Percentiles rank a stretch among this genome's conserved stretches.
phyloP scores from a whole-genome alignment of 1,140 invertebrate genomes.

The Steinernema feltiae region DNA sequence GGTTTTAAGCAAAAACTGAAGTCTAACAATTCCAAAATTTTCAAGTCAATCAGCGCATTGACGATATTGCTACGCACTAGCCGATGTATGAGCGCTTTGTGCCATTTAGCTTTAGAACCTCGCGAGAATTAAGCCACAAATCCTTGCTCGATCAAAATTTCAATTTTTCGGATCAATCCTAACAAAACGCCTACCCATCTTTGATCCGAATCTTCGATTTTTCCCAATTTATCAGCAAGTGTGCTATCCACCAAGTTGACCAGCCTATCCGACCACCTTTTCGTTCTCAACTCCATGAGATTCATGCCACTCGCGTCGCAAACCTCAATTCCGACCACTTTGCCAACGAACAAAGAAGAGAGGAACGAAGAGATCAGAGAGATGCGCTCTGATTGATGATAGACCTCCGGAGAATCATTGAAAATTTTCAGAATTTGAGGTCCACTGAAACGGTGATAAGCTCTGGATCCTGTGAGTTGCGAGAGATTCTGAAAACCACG shows the following conservation, averaged over 20 bases:
- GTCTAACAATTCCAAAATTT: slow-evolving; percentile 70
- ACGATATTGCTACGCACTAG: too few species aligned
- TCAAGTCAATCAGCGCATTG: slow-evolving; percentile 68
- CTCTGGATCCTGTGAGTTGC: slow-evolving; percentile 73
- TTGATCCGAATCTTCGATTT: too few species aligned
- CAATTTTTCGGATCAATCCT: slow-evolving; percentile 65
- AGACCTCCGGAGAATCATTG: too few species aligned
- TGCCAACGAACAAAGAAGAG: slow-evolving; percentile 78
- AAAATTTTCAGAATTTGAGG: slow-evolving; percentile 83
- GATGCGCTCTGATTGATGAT: slow-evolving; percentile 71
- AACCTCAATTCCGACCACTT: slow-evolving; percentile 80
- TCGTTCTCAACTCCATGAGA: slow-evolving; percentile 74
- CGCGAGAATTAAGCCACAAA: too few species aligned
- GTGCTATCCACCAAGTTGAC: too few species aligned
- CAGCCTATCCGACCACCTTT: slow-evolving; percentile 71
- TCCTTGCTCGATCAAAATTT: slow-evolving; percentile 65
- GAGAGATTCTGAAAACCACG: too few species aligned
- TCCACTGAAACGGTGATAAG: slow-evolving; percentile 87
- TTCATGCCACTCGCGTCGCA: slow-evolving; percentile 95
- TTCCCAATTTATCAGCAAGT: too few species aligned
- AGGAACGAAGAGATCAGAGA: slow-evolving; percentile 86
- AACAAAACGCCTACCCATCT: too few species aligned
- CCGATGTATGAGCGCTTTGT: too few species aligned
- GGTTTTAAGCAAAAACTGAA: too few species aligned
- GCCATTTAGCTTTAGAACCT: too few species aligned